phyloP scores from a whole-genome alignment of 2,888 invertebrate genomes.

The Heliothis peltigera region DNA sequence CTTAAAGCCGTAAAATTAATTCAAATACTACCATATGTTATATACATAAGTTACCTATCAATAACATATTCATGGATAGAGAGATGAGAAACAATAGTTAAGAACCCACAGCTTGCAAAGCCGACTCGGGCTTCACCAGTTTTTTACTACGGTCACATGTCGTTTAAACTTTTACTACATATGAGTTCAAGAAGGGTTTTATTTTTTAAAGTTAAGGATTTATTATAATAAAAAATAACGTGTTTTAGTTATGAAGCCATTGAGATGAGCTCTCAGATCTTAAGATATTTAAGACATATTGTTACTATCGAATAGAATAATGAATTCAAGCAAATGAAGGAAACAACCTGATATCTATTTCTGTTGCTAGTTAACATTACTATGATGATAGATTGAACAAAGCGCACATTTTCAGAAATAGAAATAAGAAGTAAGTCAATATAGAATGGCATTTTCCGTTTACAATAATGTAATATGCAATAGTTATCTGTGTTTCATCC shows the following conservation, averaged over 20 bases:
- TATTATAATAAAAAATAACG: background rate
- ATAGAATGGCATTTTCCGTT: slow-evolving; percentile 1
- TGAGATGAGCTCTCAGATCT: background rate
- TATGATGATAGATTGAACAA: background rate
- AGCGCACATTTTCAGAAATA: background rate
- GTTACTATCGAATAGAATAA: too few relatives aligned
- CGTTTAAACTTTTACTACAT: slow-evolving; percentile 22
- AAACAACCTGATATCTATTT: background rate
- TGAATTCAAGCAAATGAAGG: too few relatives aligned
- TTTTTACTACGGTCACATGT: background rate
- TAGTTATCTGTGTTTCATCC: background rate
- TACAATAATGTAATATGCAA: background rate
- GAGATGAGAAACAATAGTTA: background rate
- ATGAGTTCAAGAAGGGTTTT: slow-evolving; percentile 8
- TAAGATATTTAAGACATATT: background rate
- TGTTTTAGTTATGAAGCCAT: background rate
- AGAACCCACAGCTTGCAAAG: background rate
- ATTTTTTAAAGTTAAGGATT: background rate
- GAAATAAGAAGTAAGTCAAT: background rate
- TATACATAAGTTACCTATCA: background rate
- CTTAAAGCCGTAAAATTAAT: too few relatives aligned
- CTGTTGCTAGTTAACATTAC: background rate
- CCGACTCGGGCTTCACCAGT: background rate
- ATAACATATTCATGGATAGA: too few relatives aligned
- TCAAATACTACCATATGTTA: background rate